Conservation (phyloP, 2,888 invertebrate genomes). For the Heteromyza rotundicornis region DNA sequence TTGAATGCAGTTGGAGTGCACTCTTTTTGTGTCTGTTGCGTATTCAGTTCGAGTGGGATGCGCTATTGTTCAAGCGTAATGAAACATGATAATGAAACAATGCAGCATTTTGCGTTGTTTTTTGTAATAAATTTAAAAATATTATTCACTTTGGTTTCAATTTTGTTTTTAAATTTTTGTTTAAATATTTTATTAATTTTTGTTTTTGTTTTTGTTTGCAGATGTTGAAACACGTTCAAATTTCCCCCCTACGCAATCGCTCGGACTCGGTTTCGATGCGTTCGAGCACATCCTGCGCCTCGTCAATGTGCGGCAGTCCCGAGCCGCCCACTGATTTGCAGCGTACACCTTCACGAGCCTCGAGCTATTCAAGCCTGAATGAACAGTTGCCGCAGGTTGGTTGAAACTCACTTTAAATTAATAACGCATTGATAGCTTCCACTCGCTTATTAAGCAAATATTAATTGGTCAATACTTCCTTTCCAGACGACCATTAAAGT, state of each 20-base stretch:
- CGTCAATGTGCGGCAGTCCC: constrained; percentile 69
- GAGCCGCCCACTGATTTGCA: constrained; percentile 65
- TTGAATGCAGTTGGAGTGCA: no score
- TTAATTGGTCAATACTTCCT: background rate
- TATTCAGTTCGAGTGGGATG: background rate
- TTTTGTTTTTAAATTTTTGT: background rate
- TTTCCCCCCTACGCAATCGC: constrained; percentile 84
- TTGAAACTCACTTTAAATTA: constrained; percentile 16
- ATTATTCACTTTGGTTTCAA: background rate
- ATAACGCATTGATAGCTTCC: background rate
- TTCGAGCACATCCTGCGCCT: constrained; percentile 77
- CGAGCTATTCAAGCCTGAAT: constrained; percentile 70
- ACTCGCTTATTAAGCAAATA: no score
- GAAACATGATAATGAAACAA: background rate
- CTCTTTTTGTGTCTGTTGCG: background rate
- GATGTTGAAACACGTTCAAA: constrained; percentile 92
- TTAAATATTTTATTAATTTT: background rate
- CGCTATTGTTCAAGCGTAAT: background rate
- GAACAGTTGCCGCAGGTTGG: constrained; percentile 66
- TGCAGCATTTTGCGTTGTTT: background rate
- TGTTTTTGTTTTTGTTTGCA: constrained; percentile 54
- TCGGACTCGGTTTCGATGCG: constrained; percentile 81
- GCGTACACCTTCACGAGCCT: constrained; percentile 72
- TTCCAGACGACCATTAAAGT: constrained; percentile 91
- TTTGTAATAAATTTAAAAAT: background rate